These are phyloP conservation scores for Linurgus olivaceus DNA, from an alignment of 2,797 vertebrate species.

Conservation along the genomic window DNA sequence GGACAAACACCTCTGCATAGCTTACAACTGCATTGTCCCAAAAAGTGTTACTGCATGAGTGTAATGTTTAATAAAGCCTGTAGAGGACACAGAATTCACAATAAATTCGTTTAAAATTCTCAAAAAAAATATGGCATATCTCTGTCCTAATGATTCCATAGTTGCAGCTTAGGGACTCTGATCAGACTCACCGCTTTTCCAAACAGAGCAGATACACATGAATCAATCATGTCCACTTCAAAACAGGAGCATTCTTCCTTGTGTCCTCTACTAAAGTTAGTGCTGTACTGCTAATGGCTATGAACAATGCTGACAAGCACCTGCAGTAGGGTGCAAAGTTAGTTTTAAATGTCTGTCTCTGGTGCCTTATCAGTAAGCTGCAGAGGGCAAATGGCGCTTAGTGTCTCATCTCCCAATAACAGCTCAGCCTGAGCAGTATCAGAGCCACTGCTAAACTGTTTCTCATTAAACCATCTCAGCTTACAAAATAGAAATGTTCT, in stretches of 20 bases:
- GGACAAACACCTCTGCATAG: background rate
- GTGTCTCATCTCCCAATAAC: background rate
- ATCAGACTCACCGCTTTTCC: background rate
- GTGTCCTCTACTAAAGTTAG: background rate
- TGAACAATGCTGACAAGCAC: background rate
- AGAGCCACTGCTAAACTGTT: background rate
- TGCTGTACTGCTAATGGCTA: background rate
- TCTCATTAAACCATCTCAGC: background rate
- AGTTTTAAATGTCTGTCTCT: background rate
- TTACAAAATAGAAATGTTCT: background rate
- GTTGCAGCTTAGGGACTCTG: background rate
- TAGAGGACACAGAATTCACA: background rate
- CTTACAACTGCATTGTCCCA: background rate
- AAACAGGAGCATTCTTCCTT: background rate
- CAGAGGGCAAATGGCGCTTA: background rate
- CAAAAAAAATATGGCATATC: background rate
- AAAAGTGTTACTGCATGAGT: rapidly evolving
- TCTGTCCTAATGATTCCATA: background rate
- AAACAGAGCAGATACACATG: background rate
- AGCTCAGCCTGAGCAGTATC: background rate
- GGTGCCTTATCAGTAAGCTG: background rate
- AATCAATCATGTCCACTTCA: background rate
- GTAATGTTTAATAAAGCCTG: background rate
- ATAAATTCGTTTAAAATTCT: background rate
- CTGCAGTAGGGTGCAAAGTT: background rate